Percentiles rank a stretch among this genome's conserved stretches.
Conservation (phyloP, 1,140 invertebrate genomes). For the Caerostris extrusa region DNA sequence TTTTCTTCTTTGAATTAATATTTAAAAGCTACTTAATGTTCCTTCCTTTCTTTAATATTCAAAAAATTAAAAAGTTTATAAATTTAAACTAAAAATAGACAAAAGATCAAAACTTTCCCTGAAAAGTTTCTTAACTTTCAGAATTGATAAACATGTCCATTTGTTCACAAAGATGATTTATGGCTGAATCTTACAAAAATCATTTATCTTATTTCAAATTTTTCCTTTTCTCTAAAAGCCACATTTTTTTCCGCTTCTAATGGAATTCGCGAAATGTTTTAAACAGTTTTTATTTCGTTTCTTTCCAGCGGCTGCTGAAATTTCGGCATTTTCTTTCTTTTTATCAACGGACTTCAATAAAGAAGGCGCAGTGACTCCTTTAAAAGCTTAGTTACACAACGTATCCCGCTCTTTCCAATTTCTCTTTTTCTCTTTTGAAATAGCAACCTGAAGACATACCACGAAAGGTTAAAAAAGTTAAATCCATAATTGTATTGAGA, state of each 20-base stretch:
- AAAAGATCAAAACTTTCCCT: conserved; percentile 13
- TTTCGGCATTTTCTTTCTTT: not conserved
- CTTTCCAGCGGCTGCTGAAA: not conserved
- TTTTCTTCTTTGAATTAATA: too few species aligned
- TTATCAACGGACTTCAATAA: conserved; percentile 15
- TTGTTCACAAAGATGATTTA: conserved; percentile 27
- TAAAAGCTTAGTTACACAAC: not conserved
- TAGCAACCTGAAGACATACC: not conserved
- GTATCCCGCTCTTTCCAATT: too few species aligned
- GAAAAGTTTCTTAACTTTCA: conserved; percentile 2
- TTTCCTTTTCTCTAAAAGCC: not conserved
- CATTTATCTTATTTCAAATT: conserved; percentile 38
- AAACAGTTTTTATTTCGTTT: conserved; percentile 2
- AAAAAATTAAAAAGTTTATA: not conserved
- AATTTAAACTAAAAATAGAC: not conserved
- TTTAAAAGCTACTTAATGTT: not conserved
- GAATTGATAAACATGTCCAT: conserved; percentile 42
- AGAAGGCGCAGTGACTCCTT: not conserved
- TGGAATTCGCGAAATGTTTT: conserved; percentile 43
- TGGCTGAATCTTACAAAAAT: not conserved
- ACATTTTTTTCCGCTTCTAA: not conserved
- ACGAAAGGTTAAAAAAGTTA: not conserved
- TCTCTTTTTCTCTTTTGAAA: not conserved
- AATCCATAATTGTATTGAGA: not conserved
- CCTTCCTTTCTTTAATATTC: not conserved